A percentile compares a stretch with the other conserved stretches of the same genome.
Conservation (phyloP, 2,797 vertebrate species). For the Artibeus lituratus region DNA sequence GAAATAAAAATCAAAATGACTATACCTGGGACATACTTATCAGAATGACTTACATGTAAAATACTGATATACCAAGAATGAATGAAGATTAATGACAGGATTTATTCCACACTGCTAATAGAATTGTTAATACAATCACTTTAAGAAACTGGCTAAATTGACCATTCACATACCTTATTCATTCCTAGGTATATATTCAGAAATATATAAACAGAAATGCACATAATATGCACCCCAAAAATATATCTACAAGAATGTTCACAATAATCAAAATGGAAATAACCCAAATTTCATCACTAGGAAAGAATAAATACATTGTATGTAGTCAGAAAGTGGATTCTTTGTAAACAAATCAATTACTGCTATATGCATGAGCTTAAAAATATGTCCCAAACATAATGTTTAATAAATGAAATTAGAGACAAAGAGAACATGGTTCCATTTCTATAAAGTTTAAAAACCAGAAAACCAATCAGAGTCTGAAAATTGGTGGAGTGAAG, state of each 20-base stretch:
- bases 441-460: conserved; percentile 3
- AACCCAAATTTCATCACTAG: not conserved
- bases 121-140: not conserved
- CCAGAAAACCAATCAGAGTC: not conserved
- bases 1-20: conserved; percentile 11
- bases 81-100: not conserved
- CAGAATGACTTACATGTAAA: not conserved
- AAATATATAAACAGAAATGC: not conserved
- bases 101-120: not conserved
- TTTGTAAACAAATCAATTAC: conserved; percentile 9
- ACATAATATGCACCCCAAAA: not conserved
- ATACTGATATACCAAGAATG: not conserved
- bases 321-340: not conserved
- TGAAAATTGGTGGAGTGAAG: not conserved
- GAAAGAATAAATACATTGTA: not conserved
- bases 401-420: conserved; percentile 12
- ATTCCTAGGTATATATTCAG: not conserved
- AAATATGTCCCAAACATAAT: conserved; percentile 5
- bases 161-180: not conserved
- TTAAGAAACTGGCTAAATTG: not conserved
- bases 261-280: not conserved
- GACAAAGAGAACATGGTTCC: not conserved
- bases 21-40: not conserved
- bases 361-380: not conserved
- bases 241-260: not conserved